Evolutionary conservation across 2,797 vertebrate species (phyloP), one percentile per base, ranked within the genome.

Genomic region (Mormyrops boulengeri): DNA sequence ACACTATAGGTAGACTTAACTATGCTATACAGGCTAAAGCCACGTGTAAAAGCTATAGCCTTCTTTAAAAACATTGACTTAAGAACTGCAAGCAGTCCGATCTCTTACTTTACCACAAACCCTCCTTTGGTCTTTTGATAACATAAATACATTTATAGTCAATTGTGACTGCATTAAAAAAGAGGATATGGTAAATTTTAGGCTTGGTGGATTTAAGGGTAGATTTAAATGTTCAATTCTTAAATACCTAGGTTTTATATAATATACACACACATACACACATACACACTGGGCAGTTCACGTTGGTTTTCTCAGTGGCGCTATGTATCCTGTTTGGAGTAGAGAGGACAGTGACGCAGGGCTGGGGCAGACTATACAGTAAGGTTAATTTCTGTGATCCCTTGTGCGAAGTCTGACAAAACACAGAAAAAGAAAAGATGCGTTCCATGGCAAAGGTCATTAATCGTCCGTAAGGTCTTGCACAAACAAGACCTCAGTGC

Each of bases 381-480:
- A 94, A 95, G 92, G 93, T 93, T 94, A 94, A 95, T 96, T 95
- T 97, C 94, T 91, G 92, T 95, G 96, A 98, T 97, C 97, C 97
- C 96, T 97, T 96, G 93, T 96, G 96, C 57, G 95, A 96, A 96
- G 97, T 96, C 96, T 96, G 96, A 97, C 96, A 96, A 97, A 97
- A 96, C 94, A 90, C 91, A 80, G 30, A 86, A 86, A 86, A 90
- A 92, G 91, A 77, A 92, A 93, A 88, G 88, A 47, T 87, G 41
- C 93, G 93, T 91, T 93, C 92, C 92, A 88, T 89, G 84, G 90
- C 91, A 94, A 95, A 95, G 89, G 94, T 93, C 94, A 94, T 99
- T 97, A 99, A 97, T 99, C 99, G 92, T 99, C 99, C 94, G 98
- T 98, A 91, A 99, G 97, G 95, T 99, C 98, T 96, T 99, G 99